Evolutionary conservation across 2,888 invertebrate genomes (phyloP).

Genomic region (Acleris literana): DNA sequence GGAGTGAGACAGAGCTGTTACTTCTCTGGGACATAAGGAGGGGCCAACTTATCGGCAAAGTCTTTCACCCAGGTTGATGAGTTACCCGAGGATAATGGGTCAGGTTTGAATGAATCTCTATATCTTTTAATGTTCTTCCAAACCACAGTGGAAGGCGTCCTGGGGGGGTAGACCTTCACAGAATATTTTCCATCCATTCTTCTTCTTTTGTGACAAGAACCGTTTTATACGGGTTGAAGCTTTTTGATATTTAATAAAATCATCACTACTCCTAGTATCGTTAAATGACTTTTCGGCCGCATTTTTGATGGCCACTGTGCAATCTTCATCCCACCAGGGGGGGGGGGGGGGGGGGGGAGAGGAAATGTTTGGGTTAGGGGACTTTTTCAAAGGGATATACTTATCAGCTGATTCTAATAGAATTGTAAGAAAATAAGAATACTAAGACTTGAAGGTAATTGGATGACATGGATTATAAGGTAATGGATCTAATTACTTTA

Average conservation of each 20-base stretch:
- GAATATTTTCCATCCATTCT: neutral
- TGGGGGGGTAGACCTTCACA: neutral
- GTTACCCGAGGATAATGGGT: neutral
- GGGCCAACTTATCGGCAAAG: neutral
- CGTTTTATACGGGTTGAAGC: neutral
- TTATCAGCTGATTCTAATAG: neutral
- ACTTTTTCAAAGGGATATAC: neutral
- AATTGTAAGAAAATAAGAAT: neutral
- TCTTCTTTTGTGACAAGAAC: neutral
- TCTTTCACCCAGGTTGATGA: neutral
- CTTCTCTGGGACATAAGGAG: neutral
- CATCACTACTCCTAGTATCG: too few relatives aligned
- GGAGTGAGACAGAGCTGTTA: neutral
- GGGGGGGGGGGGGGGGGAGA: too few relatives aligned
- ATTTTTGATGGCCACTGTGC: neutral
- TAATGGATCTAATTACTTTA: neutral
- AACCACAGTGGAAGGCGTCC: neutral
- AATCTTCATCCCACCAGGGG: neutral
- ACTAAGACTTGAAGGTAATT: neutral
- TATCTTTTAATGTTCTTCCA: neutral
- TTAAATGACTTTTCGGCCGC: too few relatives aligned
- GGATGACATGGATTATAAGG: too few relatives aligned
- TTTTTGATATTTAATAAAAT: neutral
- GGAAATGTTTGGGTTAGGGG: neutral
- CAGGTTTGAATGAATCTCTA: neutral